phyloP scores from a whole-genome alignment of 2,888 invertebrate genomes.

The Mellilla xanthometata region DNA sequence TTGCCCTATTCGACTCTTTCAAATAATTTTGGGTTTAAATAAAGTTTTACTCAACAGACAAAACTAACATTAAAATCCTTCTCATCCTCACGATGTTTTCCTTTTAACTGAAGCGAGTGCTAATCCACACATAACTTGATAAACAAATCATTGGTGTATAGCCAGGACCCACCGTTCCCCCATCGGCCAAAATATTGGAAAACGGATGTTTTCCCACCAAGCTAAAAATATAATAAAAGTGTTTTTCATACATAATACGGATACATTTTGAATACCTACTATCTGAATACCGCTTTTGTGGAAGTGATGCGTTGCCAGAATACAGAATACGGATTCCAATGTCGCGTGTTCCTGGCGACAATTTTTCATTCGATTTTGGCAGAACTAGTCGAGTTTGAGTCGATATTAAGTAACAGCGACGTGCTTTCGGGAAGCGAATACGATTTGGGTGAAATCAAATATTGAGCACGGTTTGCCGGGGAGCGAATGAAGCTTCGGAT shows the following conservation, averaged over 20 bases:
- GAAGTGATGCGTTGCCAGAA: slow-evolving; percentile 22
- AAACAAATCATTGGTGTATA: no score
- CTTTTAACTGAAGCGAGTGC: no score
- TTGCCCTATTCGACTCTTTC: no score
- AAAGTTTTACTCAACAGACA: no score
- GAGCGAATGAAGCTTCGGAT: no score
- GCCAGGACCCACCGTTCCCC: no score
- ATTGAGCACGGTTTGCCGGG: background rate
- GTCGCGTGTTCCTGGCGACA: slow-evolving; percentile 20
- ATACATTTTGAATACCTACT: slow-evolving; percentile 14
- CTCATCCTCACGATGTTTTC: no score
- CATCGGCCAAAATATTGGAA: no score
- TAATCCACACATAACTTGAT: no score
- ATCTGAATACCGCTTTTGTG: slow-evolving; percentile 26
- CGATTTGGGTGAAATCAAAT: slow-evolving; percentile 10
- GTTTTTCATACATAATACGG: background rate
- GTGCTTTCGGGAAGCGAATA: slow-evolving; percentile 1
- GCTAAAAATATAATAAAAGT: background rate
- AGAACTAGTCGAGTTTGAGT: slow-evolving; percentile 3
- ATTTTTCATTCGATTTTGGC: slow-evolving; percentile 26
- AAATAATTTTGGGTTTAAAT: no score
- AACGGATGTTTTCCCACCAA: no score
- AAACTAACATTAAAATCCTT: no score
- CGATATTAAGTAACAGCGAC: slow-evolving; percentile 10
- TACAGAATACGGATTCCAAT: slow-evolving; percentile 29